phyloP scores from a whole-genome alignment of 2,888 invertebrate species.

The Coenonympha glycerion region DNA sequence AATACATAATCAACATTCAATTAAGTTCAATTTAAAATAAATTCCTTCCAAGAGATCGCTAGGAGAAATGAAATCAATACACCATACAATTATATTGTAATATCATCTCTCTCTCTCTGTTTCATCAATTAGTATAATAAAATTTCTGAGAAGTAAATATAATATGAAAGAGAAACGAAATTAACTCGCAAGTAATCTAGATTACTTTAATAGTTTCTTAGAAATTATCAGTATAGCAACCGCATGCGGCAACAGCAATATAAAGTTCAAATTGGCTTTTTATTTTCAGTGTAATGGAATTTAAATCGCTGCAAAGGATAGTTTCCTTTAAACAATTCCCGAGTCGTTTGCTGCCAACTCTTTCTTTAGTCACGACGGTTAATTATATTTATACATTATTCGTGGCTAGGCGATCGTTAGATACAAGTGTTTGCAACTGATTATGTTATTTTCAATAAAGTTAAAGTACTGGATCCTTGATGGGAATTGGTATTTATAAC shows the following conservation, averaged over 20 bases:
- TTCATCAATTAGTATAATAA: conserved; percentile 8
- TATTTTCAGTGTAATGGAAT: conserved; percentile 62
- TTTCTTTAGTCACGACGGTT: conserved; percentile 58
- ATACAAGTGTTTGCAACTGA: conserved; percentile 29
- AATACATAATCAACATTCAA: neutral
- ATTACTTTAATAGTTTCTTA: conserved; percentile 27
- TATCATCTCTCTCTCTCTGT: neutral
- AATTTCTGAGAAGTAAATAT: conserved; percentile 16
- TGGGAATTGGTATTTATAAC: neutral
- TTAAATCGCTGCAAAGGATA: conserved; percentile 60
- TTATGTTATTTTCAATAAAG: conserved; percentile 18
- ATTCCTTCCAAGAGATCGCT: neutral
- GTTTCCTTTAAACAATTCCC: conserved; percentile 58
- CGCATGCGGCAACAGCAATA: conserved; percentile 34
- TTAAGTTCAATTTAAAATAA: conserved; percentile 8
- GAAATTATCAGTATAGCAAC: conserved; percentile 27
- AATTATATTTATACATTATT: conserved; percentile 55
- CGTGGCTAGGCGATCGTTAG: conserved; percentile 35
- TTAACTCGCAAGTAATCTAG: conserved; percentile 27
- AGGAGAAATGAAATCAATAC: neutral
- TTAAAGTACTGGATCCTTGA: neutral
- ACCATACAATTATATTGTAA: conserved; percentile 9
- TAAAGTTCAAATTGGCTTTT: conserved; percentile 57
- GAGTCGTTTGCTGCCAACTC: conserved; percentile 52
- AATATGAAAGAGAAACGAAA: conserved; percentile 22